Conservation (phyloP, 1,140 invertebrate genomes). For the Brachionus rotundiformis region DNA sequence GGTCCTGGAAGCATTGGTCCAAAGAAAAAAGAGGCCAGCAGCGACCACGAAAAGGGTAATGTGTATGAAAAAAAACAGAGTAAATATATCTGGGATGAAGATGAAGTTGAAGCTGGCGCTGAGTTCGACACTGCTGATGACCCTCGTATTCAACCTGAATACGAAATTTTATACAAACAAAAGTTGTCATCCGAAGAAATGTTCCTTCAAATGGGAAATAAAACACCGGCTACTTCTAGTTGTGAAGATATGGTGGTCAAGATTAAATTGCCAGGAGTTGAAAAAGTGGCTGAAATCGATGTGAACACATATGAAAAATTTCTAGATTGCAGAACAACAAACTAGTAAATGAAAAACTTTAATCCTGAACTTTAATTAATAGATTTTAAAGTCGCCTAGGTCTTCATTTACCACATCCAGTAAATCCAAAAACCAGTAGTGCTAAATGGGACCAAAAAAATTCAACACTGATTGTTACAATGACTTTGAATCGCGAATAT, state of each 20-base stretch:
- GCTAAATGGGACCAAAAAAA: conserved; percentile 76
- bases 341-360: conserved; percentile 65
- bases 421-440: conserved; percentile 75
- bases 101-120: conserved; percentile 65
- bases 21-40: neutral
- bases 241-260: conserved; percentile 80
- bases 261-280: conserved; percentile 73
- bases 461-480: conserved; percentile 71
- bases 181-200: conserved; percentile 80
- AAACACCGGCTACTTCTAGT: conserved; percentile 76
- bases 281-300: conserved; percentile 69
- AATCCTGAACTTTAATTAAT: neutral
- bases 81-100: conserved; percentile 68
- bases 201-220: conserved; percentile 80
- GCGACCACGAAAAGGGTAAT: neutral
- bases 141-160: conserved; percentile 73
- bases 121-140: conserved; percentile 67
- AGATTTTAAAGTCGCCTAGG: conserved; percentile 66
- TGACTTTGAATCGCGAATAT: conserved; percentile 74
- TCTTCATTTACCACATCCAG: conserved; percentile 75
- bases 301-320: conserved; percentile 72
- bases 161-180: conserved; percentile 80
- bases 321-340: conserved; percentile 70
- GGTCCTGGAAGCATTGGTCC: conserved; percentile 45
- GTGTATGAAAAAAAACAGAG: neutral